Evolutionary conservation across 1,140 invertebrate species (phyloP), one percentile per base, ranked within the genome.

Genomic region (Polyergus mexicanus): DNA sequence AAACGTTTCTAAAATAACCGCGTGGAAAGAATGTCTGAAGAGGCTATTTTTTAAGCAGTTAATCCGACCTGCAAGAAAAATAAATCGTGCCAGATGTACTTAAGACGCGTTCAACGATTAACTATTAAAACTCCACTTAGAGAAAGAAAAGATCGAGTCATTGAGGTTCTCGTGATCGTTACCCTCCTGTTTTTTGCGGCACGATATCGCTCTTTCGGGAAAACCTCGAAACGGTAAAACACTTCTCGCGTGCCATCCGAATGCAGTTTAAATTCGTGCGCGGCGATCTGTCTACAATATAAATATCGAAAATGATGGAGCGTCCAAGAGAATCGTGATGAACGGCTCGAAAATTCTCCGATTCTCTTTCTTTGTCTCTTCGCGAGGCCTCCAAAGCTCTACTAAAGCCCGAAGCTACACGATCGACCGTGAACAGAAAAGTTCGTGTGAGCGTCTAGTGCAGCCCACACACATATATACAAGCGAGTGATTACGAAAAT

Each of bases 381-480:
- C 13, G 69, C 56, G 35, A 60, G 58, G 28, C 54, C 41, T 54
- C 62, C 47, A 28, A 22, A 32, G 65, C 60, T 62, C 75, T 41
- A 60, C n/a, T 38, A 76, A 86, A 86, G 75, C 88, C 77, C 75
- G 74, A 89, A 60, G 72, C 74, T 83, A 77, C 77, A 89, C 88
- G 85, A 86, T 90, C 88, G 80, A 89, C 76, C 88, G 80, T 80
- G 88, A 32, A 81, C 88, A 85, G 75, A 77, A 38, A 87, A 89
- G 47, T 87, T 89, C n/a, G 80, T 81, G 84, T 81, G 69, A 68
- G 69, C 44, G 72, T 60, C 75, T 86, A 47, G 51, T 32, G 51
- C 77, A 38, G 54, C 1, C 38, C 25, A 3, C 38, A 4, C 47
- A 35, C 71, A 19, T 13, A 16, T 35, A 72, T 3, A 75, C 7